These are phyloP conservation scores for Stegostoma tigrinum DNA, from an alignment of 2,113 vertebrate species.

Conservation along the genomic window DNA sequence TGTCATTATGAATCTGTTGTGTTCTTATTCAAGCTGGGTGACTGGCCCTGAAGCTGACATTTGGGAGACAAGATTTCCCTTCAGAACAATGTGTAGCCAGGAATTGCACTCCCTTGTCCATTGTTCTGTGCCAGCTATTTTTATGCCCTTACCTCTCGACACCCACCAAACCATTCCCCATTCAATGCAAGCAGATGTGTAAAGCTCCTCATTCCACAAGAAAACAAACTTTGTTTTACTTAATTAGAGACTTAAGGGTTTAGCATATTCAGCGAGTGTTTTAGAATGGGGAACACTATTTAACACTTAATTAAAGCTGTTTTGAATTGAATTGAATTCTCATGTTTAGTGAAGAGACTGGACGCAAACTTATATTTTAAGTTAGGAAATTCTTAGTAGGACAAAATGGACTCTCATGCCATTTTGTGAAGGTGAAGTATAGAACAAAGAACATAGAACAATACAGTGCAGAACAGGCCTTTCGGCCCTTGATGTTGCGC, in stretches of 20 bases:
- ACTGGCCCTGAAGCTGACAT: background rate
- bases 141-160: background rate
- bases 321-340: background rate
- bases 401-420: background rate
- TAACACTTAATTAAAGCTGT: constrained; percentile 11
- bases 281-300: background rate
- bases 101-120: background rate
- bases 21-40: background rate
- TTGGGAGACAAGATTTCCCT: background rate
- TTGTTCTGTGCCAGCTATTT: background rate
- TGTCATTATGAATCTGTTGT: background rate
- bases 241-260: background rate
- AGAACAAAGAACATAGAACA: too few species aligned
- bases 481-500: too few species aligned
- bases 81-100: background rate
- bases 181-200: background rate
- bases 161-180: background rate
- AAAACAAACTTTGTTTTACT: constrained; percentile 7
- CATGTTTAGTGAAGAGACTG: background rate
- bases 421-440: background rate
- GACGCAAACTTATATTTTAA: background rate
- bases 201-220: background rate
- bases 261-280: background rate
- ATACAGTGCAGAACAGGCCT: too few species aligned
- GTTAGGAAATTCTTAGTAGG: background rate